These are phyloP conservation scores for Clivina fossor DNA, from an alignment of 2,888 invertebrate species.

Conservation along the genomic window DNA sequence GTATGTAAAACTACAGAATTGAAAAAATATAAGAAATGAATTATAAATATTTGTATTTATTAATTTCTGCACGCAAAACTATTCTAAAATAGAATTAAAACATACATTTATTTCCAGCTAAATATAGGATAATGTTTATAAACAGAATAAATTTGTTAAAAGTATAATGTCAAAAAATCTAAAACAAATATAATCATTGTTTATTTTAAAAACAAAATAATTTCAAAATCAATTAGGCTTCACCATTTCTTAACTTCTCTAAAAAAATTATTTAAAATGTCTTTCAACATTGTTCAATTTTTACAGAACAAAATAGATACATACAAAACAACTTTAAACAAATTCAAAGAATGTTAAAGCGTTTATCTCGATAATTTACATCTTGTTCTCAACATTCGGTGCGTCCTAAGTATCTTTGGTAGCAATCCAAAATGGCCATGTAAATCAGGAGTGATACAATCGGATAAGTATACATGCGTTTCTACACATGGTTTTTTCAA, in stretches of 20 bases:
- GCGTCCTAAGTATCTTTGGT: conserved; percentile 4
- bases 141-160: too few species aligned
- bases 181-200: too few species aligned
- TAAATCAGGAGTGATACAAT: conserved; percentile 4
- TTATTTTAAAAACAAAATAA: neutral
- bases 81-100: too few species aligned
- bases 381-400: conserved; percentile 1
- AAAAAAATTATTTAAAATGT: conserved; percentile 9
- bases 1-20: too few species aligned
- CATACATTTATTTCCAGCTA: too few species aligned
- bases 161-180: too few species aligned
- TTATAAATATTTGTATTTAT: too few species aligned
- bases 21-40: too few species aligned
- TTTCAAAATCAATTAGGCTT: neutral
- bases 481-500: too few species aligned
- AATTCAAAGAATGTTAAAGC: conserved; percentile 14
- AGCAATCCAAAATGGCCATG: conserved; percentile 6
- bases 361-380: conserved; percentile 2
- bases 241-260: conserved; percentile 1
- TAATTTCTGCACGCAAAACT: too few species aligned
- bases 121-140: too few species aligned
- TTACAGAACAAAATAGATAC: neutral
- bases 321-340: conserved; percentile 8
- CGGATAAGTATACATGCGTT: conserved; percentile 6
- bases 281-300: neutral